Evolutionary conservation across 1,140 invertebrate genomes (phyloP).

Genomic region (Nixonia krombeini): DNA sequence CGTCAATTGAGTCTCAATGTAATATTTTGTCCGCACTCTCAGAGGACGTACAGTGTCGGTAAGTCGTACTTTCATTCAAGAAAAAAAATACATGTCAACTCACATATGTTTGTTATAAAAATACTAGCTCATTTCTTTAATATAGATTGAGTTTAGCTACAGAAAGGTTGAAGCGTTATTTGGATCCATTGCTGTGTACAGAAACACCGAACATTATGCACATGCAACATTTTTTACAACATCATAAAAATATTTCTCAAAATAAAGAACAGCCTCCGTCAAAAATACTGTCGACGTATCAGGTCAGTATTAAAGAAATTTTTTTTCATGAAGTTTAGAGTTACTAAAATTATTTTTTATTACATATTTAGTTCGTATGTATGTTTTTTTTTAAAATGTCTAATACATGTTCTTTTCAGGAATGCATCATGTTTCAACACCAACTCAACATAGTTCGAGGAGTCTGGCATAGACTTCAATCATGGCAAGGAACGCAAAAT

Average conservation of each 20-base stretch:
- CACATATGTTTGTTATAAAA: neutral
- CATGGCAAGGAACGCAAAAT: constrained; percentile 63
- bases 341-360: constrained; percentile 7
- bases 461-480: constrained; percentile 80
- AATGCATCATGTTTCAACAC: constrained; percentile 85
- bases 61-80: constrained; percentile 50
- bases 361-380: neutral
- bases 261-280: constrained; percentile 75
- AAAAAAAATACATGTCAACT: neutral
- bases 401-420: constrained; percentile 64
- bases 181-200: constrained; percentile 81
- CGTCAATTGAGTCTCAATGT: constrained; percentile 73
- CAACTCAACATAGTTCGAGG: constrained; percentile 83
- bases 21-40: constrained; percentile 75
- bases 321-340: constrained; percentile 1
- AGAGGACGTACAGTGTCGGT: constrained; percentile 86
- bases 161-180: constrained; percentile 82
- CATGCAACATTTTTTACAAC: constrained; percentile 82
- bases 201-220: constrained; percentile 85
- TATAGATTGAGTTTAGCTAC: constrained; percentile 83
- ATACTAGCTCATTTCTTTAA: no score
- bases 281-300: constrained; percentile 84
- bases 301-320: constrained; percentile 68
- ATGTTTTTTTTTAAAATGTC: constrained; percentile 3
- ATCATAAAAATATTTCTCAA: constrained; percentile 71